These are phyloP conservation scores for Choloepus hoffmanni DNA, from an alignment of 2,113 vertebrate species.

Conservation along the genomic window DNA sequence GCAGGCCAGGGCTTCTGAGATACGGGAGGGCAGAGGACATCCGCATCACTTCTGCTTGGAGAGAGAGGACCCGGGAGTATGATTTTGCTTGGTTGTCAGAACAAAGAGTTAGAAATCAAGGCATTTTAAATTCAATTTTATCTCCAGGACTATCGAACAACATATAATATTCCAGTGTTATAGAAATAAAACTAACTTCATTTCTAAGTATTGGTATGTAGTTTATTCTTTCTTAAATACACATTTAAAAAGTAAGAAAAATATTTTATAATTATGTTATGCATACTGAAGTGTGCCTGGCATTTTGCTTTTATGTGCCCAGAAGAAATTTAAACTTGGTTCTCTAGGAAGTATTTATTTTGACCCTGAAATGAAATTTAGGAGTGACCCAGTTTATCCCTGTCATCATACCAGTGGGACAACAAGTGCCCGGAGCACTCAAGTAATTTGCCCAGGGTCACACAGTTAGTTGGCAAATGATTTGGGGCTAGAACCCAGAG, in stretches of 20 bases:
- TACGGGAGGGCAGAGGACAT: not conserved
- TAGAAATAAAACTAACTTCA: not conserved
- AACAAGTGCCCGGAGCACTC: too few species aligned
- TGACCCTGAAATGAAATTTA: not conserved
- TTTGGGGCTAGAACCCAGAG: not conserved
- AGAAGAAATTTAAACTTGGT: not conserved
- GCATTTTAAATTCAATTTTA: slow-evolving; percentile 16
- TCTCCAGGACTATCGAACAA: not conserved
- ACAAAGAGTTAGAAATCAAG: not conserved
- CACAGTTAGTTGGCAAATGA: not conserved
- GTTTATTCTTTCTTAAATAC: not conserved
- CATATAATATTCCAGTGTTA: not conserved
- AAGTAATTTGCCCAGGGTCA: not conserved
- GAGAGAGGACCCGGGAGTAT: not conserved
- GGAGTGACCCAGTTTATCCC: not conserved
- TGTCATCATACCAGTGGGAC: not conserved
- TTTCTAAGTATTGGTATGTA: not conserved
- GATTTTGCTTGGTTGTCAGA: not conserved
- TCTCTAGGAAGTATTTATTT: not conserved
- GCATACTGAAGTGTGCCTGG: not conserved
- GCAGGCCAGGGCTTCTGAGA: not conserved
- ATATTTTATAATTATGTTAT: not conserved
- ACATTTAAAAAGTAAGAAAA: not conserved
- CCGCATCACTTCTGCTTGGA: not conserved
- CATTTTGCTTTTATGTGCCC: not conserved